Conservation (phyloP, 2,797 vertebrate species). For the Sitta carolinensis region DNA sequence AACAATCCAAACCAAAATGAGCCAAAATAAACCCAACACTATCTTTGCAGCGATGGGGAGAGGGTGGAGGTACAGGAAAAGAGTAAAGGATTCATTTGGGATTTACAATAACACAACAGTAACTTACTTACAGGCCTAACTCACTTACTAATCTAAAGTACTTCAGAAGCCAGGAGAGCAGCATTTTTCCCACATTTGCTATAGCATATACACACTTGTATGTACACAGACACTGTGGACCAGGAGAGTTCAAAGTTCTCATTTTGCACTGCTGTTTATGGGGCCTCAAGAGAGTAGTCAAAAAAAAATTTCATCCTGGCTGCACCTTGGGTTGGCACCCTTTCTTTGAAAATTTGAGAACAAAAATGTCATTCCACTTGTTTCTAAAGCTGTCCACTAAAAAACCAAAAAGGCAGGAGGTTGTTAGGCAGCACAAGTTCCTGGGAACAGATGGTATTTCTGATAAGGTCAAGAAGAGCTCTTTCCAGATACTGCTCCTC, state of each 20-base stretch:
- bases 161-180: background rate
- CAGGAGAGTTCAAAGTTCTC: background rate
- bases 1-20: background rate
- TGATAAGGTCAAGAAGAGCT: background rate
- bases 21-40: background rate
- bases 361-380: background rate
- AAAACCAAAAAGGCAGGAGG: background rate
- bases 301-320: background rate
- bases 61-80: background rate
- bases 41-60: accelerated
- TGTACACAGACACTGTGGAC: background rate
- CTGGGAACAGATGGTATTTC: background rate
- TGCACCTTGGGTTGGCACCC: accelerated
- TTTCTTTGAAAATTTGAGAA: background rate
- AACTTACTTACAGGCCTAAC: background rate
- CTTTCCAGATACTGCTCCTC: accelerated
- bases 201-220: background rate
- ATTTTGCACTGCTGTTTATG: no score
- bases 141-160: background rate
- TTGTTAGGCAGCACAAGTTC: background rate
- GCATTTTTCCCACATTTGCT: background rate
- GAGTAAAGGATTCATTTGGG: background rate
- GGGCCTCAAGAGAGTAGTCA: background rate
- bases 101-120: background rate
- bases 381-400: background rate